Conservation (phyloP, 2,888 invertebrate species). For the Bombyx huttoni region DNA sequence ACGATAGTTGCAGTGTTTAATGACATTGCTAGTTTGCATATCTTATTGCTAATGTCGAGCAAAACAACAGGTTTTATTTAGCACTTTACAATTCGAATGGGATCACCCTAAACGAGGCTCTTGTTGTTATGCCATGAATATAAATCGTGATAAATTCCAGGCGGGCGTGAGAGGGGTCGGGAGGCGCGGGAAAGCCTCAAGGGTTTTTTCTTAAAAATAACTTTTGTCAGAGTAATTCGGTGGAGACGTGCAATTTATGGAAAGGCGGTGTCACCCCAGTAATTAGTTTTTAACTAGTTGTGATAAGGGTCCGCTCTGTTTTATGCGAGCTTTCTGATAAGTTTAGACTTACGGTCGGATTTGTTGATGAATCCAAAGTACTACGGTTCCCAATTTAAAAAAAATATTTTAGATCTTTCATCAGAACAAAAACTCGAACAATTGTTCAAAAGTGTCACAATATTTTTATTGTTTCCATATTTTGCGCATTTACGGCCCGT, state of each 20-base stretch:
- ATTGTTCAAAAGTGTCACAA: constrained; percentile 55
- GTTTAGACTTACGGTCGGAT: constrained; percentile 40
- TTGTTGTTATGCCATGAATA: constrained; percentile 73
- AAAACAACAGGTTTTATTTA: constrained; percentile 45
- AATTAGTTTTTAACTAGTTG: constrained; percentile 74
- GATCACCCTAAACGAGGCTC: constrained; percentile 61
- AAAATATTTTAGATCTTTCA: constrained; percentile 24
- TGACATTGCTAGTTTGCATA: constrained; percentile 1
- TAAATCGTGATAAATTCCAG: constrained; percentile 76
- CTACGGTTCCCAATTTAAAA: constrained; percentile 8
- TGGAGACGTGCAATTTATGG: constrained; percentile 64
- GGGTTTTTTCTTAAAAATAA: constrained; percentile 73
- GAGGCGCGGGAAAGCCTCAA: constrained; percentile 47
- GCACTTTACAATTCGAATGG: constrained; percentile 54
- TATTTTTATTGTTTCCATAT: constrained; percentile 59
- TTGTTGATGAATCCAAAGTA: constrained; percentile 11
- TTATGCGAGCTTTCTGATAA: constrained; percentile 56
- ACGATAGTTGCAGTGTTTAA: not conserved
- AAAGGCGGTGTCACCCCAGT: constrained; percentile 71
- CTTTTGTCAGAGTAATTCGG: constrained; percentile 71
- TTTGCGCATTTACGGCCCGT: constrained; percentile 44
- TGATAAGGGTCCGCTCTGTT: constrained; percentile 65
- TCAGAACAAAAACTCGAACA: constrained; percentile 35
- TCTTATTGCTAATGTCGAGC: constrained; percentile 9
- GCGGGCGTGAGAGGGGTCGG: constrained; percentile 27